A percentile compares a stretch with the other conserved stretches of the same genome.
Evolutionary conservation across 1,140 invertebrate genomes (phyloP).

Genomic region (Diabrotica virgifera): DNA sequence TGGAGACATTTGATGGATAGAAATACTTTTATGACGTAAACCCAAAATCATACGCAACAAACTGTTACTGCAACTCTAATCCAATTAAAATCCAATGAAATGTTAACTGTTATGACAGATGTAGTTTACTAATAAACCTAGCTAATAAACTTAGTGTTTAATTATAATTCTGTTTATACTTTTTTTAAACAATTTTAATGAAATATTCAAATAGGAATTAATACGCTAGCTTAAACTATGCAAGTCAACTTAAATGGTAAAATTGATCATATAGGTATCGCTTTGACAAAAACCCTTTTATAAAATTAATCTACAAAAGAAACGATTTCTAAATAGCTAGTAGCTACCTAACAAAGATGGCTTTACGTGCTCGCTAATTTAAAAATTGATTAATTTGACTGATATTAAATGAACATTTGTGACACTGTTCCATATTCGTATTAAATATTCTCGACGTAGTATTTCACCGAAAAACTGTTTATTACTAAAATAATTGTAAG

Average conservation of each 20-base stretch:
- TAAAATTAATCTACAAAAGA: conserved; percentile 5
- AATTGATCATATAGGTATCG: background rate
- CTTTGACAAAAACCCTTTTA: background rate
- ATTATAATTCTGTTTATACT: too few relatives aligned
- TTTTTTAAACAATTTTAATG: too few relatives aligned
- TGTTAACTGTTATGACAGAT: too few relatives aligned
- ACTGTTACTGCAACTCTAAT: too few relatives aligned
- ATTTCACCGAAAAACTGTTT: background rate
- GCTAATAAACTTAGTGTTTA: too few relatives aligned
- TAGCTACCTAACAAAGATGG: conserved; percentile 31
- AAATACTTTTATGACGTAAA: too few relatives aligned
- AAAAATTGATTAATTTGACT: conserved; percentile 30
- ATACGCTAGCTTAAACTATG: background rate
- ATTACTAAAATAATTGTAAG: background rate
- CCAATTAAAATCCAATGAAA: too few relatives aligned
- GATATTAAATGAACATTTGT: conserved; percentile 26
- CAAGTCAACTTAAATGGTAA: conserved; percentile 8
- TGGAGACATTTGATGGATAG: too few relatives aligned
- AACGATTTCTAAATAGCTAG: conserved; percentile 23
- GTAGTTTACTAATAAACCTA: too few relatives aligned
- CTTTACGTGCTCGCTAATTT: conserved; percentile 31
- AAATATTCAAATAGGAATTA: too few relatives aligned
- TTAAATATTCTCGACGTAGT: background rate
- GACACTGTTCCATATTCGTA: conserved; percentile 5
- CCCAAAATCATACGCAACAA: too few relatives aligned